These are phyloP conservation scores for Mechanitis messenoides DNA, from an alignment of 2,888 invertebrate species.

Conservation along the genomic window DNA sequence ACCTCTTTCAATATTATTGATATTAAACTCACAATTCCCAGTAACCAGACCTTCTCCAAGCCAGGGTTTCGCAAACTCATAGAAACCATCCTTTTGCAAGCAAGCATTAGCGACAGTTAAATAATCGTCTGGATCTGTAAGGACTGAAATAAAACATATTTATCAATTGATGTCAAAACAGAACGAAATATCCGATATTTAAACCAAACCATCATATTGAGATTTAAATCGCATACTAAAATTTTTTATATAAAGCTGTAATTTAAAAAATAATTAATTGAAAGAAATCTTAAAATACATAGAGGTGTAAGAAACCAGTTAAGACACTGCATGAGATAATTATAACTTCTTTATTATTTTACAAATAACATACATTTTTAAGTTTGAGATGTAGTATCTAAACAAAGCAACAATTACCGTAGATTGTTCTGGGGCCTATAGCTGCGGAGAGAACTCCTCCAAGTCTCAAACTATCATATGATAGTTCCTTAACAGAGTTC, in stretches of 20 bases:
- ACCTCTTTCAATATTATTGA: too few relatives aligned
- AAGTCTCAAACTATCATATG: constrained; percentile 43
- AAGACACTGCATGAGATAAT: too few relatives aligned
- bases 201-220: too few relatives aligned
- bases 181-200: neutral
- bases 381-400: too few relatives aligned
- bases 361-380: too few relatives aligned
- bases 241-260: too few relatives aligned
- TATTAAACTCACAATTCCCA: constrained; percentile 44
- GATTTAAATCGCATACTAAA: too few relatives aligned
- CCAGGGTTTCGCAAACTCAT: constrained; percentile 63
- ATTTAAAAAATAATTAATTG: too few relatives aligned
- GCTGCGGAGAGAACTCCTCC: constrained; percentile 53
- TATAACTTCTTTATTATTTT: too few relatives aligned
- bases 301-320: too few relatives aligned
- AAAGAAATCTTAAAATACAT: too few relatives aligned
- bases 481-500: constrained; percentile 44
- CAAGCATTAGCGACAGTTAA: constrained; percentile 55
- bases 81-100: constrained; percentile 54
- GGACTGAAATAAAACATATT: constrained; percentile 38
- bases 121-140: constrained; percentile 60
- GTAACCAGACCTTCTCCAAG: constrained; percentile 62
- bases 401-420: constrained; percentile 34
- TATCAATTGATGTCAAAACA: neutral
- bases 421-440: constrained; percentile 55